Evolutionary conservation across 2,113 vertebrate genomes (phyloP).

Genomic region (Nesogale talazaci): DNA sequence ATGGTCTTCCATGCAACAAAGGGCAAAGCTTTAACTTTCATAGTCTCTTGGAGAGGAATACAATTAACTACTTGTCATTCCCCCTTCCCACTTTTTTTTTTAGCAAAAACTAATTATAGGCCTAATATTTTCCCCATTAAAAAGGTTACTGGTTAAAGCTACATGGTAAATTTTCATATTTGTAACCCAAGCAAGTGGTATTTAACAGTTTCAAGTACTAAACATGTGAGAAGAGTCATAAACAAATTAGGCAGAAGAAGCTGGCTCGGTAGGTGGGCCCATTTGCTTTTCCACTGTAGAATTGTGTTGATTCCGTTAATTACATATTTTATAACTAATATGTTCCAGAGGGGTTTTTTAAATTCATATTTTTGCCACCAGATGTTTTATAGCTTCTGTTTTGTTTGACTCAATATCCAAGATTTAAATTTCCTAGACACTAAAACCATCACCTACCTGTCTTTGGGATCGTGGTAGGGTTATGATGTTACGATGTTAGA

Average conservation of each 20-base stretch:
- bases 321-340: neutral
- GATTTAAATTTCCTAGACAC: neutral
- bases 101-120: neutral
- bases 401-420: neutral
- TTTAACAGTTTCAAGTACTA: slow-evolving; percentile 12
- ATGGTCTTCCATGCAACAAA: neutral
- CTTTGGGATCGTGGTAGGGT: neutral
- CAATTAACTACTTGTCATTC: neutral
- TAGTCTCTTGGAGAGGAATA: neutral
- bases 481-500: neutral
- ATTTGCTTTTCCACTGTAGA: neutral
- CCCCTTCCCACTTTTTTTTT: neutral
- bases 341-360: neutral
- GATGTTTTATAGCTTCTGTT: neutral
- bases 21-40: slow-evolving; percentile 14
- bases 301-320: neutral
- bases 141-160: neutral
- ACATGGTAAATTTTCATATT: slow-evolving; percentile 3
- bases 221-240: neutral
- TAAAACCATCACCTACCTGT: neutral
- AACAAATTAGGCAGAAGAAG: slow-evolving; percentile 66
- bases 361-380: neutral
- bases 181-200: slow-evolving; percentile 34
- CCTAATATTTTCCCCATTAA: neutral
- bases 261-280: neutral